Percentiles rank a stretch among this genome's conserved stretches.
Conservation (phyloP, 2,113 vertebrate genomes). For the Lipophrys pholis region DNA sequence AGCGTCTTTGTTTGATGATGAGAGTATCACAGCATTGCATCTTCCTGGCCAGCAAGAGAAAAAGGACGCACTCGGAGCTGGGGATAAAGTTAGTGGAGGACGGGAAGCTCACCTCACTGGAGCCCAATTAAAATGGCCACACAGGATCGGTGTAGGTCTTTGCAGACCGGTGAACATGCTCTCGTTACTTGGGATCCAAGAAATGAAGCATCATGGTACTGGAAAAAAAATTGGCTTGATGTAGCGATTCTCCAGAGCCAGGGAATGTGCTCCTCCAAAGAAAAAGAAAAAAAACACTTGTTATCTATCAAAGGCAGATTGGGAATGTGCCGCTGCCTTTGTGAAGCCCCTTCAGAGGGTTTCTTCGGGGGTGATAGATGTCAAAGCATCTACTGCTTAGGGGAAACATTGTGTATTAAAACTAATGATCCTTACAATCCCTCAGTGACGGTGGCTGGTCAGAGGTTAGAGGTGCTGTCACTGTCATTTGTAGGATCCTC, state of each 20-base stretch:
- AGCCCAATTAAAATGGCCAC: slow-evolving; percentile 75
- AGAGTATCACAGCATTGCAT: slow-evolving; percentile 33
- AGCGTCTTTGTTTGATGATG: slow-evolving; percentile 27
- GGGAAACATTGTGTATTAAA: slow-evolving; percentile 16
- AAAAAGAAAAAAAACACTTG: slow-evolving; percentile 34
- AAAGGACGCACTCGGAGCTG: slow-evolving; percentile 2
- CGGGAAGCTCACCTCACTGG: slow-evolving; percentile 43
- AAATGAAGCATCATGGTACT: slow-evolving; percentile 40
- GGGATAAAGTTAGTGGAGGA: slow-evolving; percentile 24
- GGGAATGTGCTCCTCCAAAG: slow-evolving; percentile 50
- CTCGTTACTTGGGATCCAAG: slow-evolving; percentile 29
- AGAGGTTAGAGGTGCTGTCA: not conserved
- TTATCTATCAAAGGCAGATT: slow-evolving; percentile 56
- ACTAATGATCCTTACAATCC: slow-evolving; percentile 54
- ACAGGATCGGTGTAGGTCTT: slow-evolving; percentile 51
- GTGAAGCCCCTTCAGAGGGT: slow-evolving; percentile 26
- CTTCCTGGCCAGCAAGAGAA: slow-evolving; percentile 25
- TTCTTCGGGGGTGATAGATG: slow-evolving; percentile 27
- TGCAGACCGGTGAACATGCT: slow-evolving; percentile 31
- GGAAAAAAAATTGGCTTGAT: slow-evolving; percentile 46
- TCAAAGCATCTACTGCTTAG: slow-evolving; percentile 34
- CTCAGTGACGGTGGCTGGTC: slow-evolving; percentile 26
- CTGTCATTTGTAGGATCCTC: not conserved
- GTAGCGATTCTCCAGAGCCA: slow-evolving; percentile 23
- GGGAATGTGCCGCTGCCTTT: slow-evolving; percentile 29